phyloP scores from a whole-genome alignment of 2,797 vertebrate genomes.

The Darevskia nairensis region DNA sequence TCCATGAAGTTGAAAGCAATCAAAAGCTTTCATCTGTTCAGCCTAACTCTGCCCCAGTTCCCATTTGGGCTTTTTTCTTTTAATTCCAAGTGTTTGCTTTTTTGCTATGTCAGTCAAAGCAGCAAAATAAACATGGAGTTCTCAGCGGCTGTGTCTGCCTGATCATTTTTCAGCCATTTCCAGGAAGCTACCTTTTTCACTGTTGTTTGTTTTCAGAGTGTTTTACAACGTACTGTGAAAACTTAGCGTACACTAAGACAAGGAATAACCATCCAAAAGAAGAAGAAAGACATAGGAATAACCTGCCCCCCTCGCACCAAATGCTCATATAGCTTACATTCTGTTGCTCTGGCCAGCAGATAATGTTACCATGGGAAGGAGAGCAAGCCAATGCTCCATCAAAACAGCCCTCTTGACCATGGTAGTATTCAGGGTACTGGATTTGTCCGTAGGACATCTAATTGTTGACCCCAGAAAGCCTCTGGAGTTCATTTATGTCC shows the following conservation, averaged over 20 bases:
- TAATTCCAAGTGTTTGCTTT: constrained; percentile 55
- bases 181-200: constrained; percentile 62
- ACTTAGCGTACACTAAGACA: constrained; percentile 8
- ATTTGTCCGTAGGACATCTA: not conserved
- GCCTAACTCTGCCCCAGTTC: constrained; percentile 1
- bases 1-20: not conserved
- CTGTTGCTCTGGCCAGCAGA: not conserved
- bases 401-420: not conserved
- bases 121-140: constrained; percentile 32
- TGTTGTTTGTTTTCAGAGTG: constrained; percentile 58
- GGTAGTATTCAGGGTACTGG: not conserved
- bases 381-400: not conserved
- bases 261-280: not conserved
- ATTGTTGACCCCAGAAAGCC: not conserved
- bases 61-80: constrained; percentile 55
- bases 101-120: constrained; percentile 52
- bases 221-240: constrained; percentile 28
- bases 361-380: not conserved
- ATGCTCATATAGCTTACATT: not conserved
- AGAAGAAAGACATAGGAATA: accelerated
- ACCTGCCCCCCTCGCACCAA: not conserved
- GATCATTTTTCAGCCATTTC: constrained; percentile 61
- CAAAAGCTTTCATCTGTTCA: constrained; percentile 46
- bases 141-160: constrained; percentile 45
- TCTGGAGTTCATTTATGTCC: not conserved